Base-by-base conservation (phyloP, 2,113 vertebrate species). In the Trichechus manatus region DNA sequence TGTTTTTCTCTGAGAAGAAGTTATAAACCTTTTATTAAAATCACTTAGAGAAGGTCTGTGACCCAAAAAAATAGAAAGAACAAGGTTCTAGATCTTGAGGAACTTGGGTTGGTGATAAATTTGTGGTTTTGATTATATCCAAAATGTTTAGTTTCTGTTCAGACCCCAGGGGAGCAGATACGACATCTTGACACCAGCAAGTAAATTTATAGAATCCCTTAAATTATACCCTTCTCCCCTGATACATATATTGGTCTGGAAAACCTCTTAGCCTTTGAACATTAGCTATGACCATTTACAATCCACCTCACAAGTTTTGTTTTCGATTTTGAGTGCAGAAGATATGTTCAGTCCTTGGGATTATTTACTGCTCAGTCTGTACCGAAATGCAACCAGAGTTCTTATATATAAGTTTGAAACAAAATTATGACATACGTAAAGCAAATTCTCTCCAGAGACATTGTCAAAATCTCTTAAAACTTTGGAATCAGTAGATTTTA, bases 261-360 rank as follows among this genome's bases (percentile, higher is more conserved):
- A 92, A 74, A 25, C 36, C 64, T 96, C 11, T 70, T 84, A 36
- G 61, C 31, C 36, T 66, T 89, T 89, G 77, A 59, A 39, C 29
- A 13, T 96, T 92, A 33, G 2, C 42, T 80, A 56, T 75, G 25
- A 85, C n/a, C 47, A 36, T 95, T 94, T 93, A 79, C 1, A 74
- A 36, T 79, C 19, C 44, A 56, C 47, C 50, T 88, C 61, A 50
- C 4, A 91, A 9, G 3, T 89, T 91, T 89, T 63, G 75, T 95
- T 91, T 94, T 42, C n/a, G 42, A 9, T 94, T 96, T 79, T 96
- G 20, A 91, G 9, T 93, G 8, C 75, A 75, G 83, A 68, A 90
- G 56, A 4, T 93, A 68, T 91, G 64, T 84, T 83, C 27, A 79
- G 31, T 89, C 8, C 86, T 89, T 89, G 42, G 66, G 33, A 70